phyloP scores from a whole-genome alignment of 2,888 invertebrate species.

The Fragum fragum region DNA sequence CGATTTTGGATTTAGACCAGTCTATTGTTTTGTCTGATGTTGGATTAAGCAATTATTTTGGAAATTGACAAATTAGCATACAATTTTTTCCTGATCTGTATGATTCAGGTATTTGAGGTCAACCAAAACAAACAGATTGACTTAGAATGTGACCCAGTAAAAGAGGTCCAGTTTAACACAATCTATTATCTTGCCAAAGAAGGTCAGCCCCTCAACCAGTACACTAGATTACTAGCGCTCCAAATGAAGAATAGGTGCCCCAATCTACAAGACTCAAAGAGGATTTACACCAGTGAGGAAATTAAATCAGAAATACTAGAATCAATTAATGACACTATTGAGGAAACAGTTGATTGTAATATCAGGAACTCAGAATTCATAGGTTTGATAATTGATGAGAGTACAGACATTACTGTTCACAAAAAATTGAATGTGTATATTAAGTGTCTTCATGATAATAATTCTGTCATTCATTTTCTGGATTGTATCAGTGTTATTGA shows the following conservation, averaged over 20 bases:
- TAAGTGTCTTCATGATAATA: constrained; percentile 32
- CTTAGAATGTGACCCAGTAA: constrained; percentile 26
- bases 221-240: constrained; percentile 10
- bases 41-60: too few relatives aligned
- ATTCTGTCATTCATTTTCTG: constrained; percentile 40
- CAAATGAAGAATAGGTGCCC: constrained; percentile 49
- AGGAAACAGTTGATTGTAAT: not conserved
- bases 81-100: not conserved
- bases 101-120: constrained; percentile 28
- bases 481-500: constrained; percentile 36
- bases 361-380: constrained; percentile 17
- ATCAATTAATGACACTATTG: constrained; percentile 18
- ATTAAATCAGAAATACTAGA: constrained; percentile 27
- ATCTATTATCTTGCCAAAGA: constrained; percentile 39
- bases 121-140: not conserved
- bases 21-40: too few relatives aligned
- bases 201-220: constrained; percentile 35
- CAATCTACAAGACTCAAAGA: constrained; percentile 37
- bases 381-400: constrained; percentile 48
- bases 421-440: constrained; percentile 54
- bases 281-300: constrained; percentile 42
- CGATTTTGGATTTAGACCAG: too few relatives aligned
- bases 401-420: constrained; percentile 50
- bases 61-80: too few relatives aligned
- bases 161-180: constrained; percentile 40